These are phyloP conservation scores for Rhincodon typus DNA, from an alignment of 2,797 vertebrate species.

Conservation along the genomic window DNA sequence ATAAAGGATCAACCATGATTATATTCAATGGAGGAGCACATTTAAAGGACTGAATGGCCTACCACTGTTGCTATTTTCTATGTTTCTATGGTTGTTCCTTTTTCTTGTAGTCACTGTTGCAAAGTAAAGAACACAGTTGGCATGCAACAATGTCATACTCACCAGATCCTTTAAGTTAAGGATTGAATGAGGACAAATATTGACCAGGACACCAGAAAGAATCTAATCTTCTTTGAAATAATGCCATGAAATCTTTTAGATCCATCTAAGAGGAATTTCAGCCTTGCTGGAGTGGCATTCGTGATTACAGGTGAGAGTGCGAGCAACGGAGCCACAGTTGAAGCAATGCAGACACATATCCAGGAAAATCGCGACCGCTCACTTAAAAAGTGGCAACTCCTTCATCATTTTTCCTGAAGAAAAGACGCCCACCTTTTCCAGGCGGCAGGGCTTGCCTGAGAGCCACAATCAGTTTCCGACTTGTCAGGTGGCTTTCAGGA, in stretches of 20 bases:
- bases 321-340: neutral
- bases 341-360: neutral
- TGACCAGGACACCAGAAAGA: neutral
- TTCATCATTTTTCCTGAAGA: neutral
- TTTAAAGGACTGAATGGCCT: no score
- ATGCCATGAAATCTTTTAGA: neutral
- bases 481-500: neutral
- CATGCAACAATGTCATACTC: neutral
- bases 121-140: neutral
- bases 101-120: neutral
- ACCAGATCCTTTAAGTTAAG: neutral
- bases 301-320: neutral
- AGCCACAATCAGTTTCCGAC: neutral
- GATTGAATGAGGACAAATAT: neutral
- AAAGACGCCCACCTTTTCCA: neutral
- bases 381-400: neutral
- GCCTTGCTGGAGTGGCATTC: no score
- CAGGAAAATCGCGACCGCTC: neutral
- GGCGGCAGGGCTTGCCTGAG: neutral
- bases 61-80: no score
- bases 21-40: no score
- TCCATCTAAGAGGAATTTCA: no score
- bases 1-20: no score
- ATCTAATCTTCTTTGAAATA: neutral
- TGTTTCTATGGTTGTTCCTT: no score